These are phyloP conservation scores for Limnephilus auricula DNA, from an alignment of 2,888 invertebrate species.

Conservation along the genomic window DNA sequence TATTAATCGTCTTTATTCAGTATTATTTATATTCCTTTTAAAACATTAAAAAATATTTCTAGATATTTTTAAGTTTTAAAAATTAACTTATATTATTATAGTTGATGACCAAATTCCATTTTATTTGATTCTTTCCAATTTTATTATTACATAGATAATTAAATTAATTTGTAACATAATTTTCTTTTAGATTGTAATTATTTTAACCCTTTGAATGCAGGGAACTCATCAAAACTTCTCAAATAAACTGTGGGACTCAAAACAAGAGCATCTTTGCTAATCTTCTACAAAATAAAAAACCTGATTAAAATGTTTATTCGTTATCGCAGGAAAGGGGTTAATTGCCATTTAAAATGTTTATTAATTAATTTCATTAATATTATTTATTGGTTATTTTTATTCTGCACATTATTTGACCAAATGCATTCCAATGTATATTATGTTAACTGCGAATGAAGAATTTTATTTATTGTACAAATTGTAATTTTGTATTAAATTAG, in stretches of 20 bases:
- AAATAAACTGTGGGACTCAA: background rate
- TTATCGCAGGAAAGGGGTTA: background rate
- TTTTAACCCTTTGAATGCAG: background rate
- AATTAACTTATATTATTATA: background rate
- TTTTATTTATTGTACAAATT: slow-evolving; percentile 42
- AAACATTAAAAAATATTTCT: background rate
- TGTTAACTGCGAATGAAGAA: slow-evolving; percentile 11
- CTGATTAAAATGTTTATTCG: background rate
- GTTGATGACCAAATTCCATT: background rate
- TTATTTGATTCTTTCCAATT: slow-evolving; percentile 2
- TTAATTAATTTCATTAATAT: background rate
- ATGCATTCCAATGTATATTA: slow-evolving; percentile 44
- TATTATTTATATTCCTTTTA: background rate
- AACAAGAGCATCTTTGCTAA: background rate
- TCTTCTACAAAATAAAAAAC: background rate
- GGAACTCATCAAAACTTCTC: background rate
- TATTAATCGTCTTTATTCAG: background rate
- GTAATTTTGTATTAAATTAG: slow-evolving; percentile 52
- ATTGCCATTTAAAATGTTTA: slow-evolving; percentile 35
- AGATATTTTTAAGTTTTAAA: background rate
- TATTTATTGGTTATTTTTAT: slow-evolving; percentile 29
- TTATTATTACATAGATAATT: background rate
- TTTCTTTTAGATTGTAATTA: background rate
- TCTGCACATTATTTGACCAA: slow-evolving; percentile 21
- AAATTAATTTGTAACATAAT: background rate